These are phyloP conservation scores for Sebastes baramenuke DNA, from an alignment of 2,797 vertebrate species.

Conservation along the genomic window DNA sequence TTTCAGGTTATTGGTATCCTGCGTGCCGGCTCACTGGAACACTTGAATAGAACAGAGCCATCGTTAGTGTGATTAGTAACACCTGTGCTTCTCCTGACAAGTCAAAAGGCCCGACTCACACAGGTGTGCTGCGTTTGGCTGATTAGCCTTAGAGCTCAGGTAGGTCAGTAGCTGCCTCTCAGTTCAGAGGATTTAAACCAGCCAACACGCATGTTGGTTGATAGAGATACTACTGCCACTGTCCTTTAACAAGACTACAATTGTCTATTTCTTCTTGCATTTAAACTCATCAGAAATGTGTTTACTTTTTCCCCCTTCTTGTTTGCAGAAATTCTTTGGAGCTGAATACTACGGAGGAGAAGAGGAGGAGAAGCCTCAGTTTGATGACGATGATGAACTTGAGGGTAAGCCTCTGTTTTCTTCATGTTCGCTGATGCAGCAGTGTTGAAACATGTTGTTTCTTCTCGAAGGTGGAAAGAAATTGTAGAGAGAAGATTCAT, in stretches of 20 bases:
- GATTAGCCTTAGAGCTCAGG: not conserved
- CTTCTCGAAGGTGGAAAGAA: not conserved
- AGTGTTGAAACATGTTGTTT: not conserved
- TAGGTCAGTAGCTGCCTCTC: too few relatives aligned
- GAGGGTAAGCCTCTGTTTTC: constrained; percentile 76
- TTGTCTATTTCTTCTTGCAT: not conserved
- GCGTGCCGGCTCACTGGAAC: not conserved
- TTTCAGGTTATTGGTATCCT: not conserved
- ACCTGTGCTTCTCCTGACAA: not conserved
- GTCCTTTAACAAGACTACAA: not conserved
- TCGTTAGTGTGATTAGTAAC: not conserved
- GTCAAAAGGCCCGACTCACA: not conserved
- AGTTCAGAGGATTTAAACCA: too few relatives aligned
- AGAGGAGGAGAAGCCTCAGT: constrained; percentile 90
- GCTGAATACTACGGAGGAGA: constrained; percentile 85
- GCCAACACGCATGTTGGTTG: too few relatives aligned
- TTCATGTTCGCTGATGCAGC: not conserved
- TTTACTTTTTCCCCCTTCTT: not conserved
- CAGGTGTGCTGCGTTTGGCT: not conserved
- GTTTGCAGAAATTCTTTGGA: constrained; percentile 86
- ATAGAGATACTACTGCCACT: not conserved
- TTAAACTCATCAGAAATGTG: not conserved
- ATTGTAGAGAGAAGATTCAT: not conserved
- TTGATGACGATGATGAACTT: constrained; percentile 85
- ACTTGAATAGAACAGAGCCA: too few relatives aligned